These are phyloP conservation scores for Hippocampus mohnikei DNA, from an alignment of 2,113 vertebrate species.

Conservation along the genomic window DNA sequence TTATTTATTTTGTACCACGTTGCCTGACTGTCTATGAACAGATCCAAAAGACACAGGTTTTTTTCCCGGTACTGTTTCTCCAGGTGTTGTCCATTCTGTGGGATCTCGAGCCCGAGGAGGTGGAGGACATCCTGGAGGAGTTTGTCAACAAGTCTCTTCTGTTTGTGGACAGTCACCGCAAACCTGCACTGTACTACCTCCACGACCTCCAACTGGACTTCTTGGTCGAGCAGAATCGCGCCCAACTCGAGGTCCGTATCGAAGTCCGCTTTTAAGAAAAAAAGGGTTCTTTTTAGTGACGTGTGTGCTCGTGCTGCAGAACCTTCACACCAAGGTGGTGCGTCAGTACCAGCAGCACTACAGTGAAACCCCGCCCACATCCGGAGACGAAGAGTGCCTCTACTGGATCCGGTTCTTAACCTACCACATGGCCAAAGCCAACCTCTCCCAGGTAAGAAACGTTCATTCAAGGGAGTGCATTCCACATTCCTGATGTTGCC, in stretches of 20 bases:
- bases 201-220: slow-evolving; percentile 97
- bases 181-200: slow-evolving; percentile 88
- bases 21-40: not conserved
- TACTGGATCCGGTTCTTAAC: slow-evolving; percentile 92
- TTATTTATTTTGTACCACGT: no score
- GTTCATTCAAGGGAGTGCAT: not conserved
- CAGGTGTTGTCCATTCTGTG: slow-evolving; percentile 91
- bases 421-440: slow-evolving; percentile 89
- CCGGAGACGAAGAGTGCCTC: slow-evolving; percentile 81
- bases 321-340: slow-evolving; percentile 86
- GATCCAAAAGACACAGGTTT: not conserved
- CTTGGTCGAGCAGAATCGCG: slow-evolving; percentile 85
- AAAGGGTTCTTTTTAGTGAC: not conserved
- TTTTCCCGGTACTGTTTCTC: not conserved
- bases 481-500: not conserved
- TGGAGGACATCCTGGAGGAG: slow-evolving; percentile 89
- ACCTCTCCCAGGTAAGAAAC: slow-evolving; percentile 80
- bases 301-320: slow-evolving; percentile 58
- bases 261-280: not conserved
- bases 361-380: slow-evolving; percentile 63
- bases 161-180: slow-evolving; percentile 85
- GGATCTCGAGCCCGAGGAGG: slow-evolving; percentile 89
- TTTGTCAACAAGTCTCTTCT: slow-evolving; percentile 95
- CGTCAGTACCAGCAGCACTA: slow-evolving; percentile 81
- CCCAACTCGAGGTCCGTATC: slow-evolving; percentile 76